phyloP scores from a whole-genome alignment of 2,888 invertebrate genomes.

The Phortica magna region DNA sequence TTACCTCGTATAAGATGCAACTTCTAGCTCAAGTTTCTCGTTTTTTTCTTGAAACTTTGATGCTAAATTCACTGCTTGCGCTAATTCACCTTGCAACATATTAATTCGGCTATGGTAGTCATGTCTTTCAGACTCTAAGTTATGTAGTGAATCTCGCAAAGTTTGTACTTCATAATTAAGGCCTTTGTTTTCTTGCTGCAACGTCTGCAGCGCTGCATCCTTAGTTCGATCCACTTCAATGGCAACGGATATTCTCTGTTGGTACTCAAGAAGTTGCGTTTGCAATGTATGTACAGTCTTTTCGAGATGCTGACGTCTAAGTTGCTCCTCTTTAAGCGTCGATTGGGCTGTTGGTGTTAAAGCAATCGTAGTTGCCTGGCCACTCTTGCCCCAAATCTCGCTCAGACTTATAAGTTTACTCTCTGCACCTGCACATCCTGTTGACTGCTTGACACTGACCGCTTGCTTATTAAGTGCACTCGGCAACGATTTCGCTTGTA shows the following conservation, averaged over 20 bases:
- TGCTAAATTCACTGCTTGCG: slow-evolving; percentile 84
- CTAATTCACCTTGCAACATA: slow-evolving; percentile 84
- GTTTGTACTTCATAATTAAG: slow-evolving; percentile 64
- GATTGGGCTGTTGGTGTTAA: slow-evolving; percentile 55
- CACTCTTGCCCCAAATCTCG: slow-evolving; percentile 76
- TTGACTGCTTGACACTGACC: neutral
- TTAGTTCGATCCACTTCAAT: slow-evolving; percentile 87
- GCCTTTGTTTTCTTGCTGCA: slow-evolving; percentile 82
- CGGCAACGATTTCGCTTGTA: slow-evolving; percentile 60
- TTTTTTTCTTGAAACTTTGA: slow-evolving; percentile 84
- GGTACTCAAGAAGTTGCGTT: slow-evolving; percentile 85
- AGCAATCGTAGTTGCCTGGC: slow-evolving; percentile 57
- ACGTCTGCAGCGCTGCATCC: slow-evolving; percentile 83
- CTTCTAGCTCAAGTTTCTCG: slow-evolving; percentile 80
- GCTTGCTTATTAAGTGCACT: slow-evolving; percentile 51
- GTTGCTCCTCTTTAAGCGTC: slow-evolving; percentile 86
- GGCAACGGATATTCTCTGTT: slow-evolving; percentile 89
- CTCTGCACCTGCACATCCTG: slow-evolving; percentile 33
- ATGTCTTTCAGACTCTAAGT: slow-evolving; percentile 75
- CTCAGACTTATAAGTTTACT: slow-evolving; percentile 74
- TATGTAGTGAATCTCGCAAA: slow-evolving; percentile 58
- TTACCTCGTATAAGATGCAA: slow-evolving; percentile 50
- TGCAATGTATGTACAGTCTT: slow-evolving; percentile 86
- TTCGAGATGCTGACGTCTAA: slow-evolving; percentile 87
- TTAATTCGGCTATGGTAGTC: slow-evolving; percentile 79